Evolutionary conservation across 2,113 vertebrate genomes (phyloP).

Genomic region (Rhizomys pruinosus): DNA sequence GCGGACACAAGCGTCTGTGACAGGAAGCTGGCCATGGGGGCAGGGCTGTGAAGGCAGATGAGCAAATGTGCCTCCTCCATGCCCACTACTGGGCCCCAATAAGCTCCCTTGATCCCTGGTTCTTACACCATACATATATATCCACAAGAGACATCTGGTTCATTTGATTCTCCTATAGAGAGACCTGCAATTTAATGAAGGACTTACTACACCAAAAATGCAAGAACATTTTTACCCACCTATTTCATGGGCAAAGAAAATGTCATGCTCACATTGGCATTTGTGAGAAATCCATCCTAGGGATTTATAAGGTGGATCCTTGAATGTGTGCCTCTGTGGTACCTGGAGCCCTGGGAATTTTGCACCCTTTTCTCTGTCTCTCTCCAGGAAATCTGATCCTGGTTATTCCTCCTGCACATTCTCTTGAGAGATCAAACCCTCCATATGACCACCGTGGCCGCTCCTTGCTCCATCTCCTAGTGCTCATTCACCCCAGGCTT

Average conservation of each 20-base stretch:
- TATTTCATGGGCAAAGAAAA: conserved; percentile 7
- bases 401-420: neutral
- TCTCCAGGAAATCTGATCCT: neutral
- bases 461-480: neutral
- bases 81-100: neutral
- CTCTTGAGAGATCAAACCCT: neutral
- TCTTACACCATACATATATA: neutral
- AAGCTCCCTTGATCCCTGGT: conserved; percentile 20
- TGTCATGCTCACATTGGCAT: neutral
- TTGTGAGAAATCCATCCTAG: neutral
- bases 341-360: neutral
- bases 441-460: too few species aligned
- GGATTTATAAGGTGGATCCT: neutral
- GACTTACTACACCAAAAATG: neutral
- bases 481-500: neutral
- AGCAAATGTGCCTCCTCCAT: conserved; percentile 27
- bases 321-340: neutral
- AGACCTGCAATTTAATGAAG: neutral
- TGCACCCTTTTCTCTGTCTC: neutral
- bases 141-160: conserved; percentile 18
- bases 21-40: conserved; percentile 32
- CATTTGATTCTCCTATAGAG: conserved; percentile 13
- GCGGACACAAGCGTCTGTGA: neutral
- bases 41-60: conserved; percentile 45
- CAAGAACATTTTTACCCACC: neutral